These are phyloP conservation scores for Cydia amplana DNA, from an alignment of 1,140 invertebrate genomes.

Conservation along the genomic window DNA sequence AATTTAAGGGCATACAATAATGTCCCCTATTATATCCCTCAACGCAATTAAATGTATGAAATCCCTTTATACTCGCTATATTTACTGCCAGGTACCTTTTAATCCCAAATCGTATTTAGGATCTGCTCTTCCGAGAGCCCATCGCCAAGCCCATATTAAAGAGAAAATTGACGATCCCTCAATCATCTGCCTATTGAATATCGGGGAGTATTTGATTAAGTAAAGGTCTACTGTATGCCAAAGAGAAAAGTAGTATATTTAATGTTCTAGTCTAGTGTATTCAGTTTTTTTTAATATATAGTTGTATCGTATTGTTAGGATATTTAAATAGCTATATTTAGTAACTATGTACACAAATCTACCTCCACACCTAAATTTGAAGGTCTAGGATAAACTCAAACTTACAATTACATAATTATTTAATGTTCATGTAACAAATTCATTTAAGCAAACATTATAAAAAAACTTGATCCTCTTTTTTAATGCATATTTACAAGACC, in stretches of 20 bases:
- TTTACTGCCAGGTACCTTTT: not conserved
- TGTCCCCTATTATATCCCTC: too few relatives aligned
- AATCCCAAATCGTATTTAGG: slow-evolving; percentile 6
- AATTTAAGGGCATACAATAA: too few relatives aligned
- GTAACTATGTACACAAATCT: too few relatives aligned
- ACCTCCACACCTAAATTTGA: too few relatives aligned
- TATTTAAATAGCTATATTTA: too few relatives aligned
- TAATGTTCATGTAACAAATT: not conserved
- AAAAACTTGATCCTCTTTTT: not conserved
- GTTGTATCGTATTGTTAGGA: too few relatives aligned
- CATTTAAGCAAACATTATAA: not conserved
- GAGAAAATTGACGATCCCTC: slow-evolving; percentile 8
- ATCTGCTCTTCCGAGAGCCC: not conserved
- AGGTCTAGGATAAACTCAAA: too few relatives aligned
- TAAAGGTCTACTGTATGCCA: not conserved
- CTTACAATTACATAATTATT: too few relatives aligned
- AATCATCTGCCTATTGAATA: slow-evolving; percentile 31
- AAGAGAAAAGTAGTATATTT: slow-evolving; percentile 8
- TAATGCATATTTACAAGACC: not conserved
- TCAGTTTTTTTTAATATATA: too few relatives aligned
- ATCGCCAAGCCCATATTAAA: not conserved
- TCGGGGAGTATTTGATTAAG: slow-evolving; percentile 23
- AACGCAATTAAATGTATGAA: not conserved
- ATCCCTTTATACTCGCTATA: not conserved
- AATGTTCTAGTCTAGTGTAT: too few relatives aligned